These are phyloP conservation scores for Gila robusta DNA, from an alignment of 2,797 vertebrate species.

Conservation along the genomic window DNA sequence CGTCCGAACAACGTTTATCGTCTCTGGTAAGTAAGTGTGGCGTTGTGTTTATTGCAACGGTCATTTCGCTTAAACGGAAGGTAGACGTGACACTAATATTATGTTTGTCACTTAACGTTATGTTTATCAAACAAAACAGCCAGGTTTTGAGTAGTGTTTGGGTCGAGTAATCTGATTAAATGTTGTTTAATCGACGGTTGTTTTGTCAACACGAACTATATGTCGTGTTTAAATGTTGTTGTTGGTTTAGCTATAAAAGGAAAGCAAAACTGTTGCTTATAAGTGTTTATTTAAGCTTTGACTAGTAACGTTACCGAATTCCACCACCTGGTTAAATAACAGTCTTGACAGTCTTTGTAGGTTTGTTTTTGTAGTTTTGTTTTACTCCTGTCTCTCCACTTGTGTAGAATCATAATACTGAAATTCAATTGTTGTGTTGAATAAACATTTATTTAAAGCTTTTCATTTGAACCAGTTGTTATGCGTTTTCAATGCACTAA, in stretches of 20 bases:
- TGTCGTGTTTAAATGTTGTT: not conserved
- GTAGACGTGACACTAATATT: not conserved
- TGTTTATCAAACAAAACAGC: not conserved
- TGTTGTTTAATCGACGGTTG: conserved; percentile 11
- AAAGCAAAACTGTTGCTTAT: not conserved
- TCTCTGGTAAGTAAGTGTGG: conserved; percentile 64
- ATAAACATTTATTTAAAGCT: not conserved
- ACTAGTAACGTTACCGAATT: conserved; percentile 5
- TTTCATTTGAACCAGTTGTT: not conserved
- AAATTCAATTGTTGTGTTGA: not conserved
- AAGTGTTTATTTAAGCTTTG: conserved; percentile 21
- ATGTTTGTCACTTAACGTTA: not conserved
- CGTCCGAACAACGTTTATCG: conserved; percentile 54
- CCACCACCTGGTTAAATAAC: conserved; percentile 38
- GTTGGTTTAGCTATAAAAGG: conserved; percentile 16
- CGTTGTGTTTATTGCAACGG: not conserved
- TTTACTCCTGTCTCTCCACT: not conserved
- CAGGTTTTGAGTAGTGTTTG: not conserved
- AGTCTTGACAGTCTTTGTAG: conserved; percentile 16
- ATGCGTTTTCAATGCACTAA: not conserved
- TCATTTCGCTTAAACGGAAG: not conserved
- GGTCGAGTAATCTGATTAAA: not conserved
- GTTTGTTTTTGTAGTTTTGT: conserved; percentile 21
- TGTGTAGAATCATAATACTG: not conserved
- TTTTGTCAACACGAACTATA: not conserved